Base-by-base conservation (phyloP, 2,113 vertebrate genomes). In the Taurulus bubalis region DNA sequence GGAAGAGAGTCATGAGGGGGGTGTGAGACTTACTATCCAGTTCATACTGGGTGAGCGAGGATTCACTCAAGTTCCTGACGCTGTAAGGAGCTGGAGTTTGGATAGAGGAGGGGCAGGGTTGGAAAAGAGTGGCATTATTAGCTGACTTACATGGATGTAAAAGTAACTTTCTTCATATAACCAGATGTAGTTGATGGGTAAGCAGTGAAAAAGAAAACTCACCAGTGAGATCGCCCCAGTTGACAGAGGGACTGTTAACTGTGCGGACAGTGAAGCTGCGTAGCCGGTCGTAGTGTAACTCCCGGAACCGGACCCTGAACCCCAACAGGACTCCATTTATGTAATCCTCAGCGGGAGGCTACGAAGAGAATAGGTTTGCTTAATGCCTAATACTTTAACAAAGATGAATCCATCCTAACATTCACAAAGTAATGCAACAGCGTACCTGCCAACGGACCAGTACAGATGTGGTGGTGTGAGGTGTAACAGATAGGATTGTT, bases 371-470 rank as follows among this genome's bases (percentile, higher is more conserved):
- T 8, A 69, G 26, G 8, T 55, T 32, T 32, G 15, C 16, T 83
- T 64, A 79, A 64, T 47, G 9, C 4, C 4, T 10, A 34, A 18
- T 12, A 59, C 66, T 49, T 3, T 53, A 34, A 38, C 30, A 47
- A 34, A 64, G 16, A n/a, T 9, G 34, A 22, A 20, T 65, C 65
- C n/a, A 63, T 36, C 62, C 22, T 5, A 45, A 12, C 70, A 38
- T 63, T 55, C n/a, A 34, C n/a, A 62, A 67, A 86, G 32, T 9
- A n/a, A 59, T 51, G 8, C 1, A 76, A 65, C 59, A 42, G 36
- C 2, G 0, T 96, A 99, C 98, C 98, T 99, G 97, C 98, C 98
- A 99, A 32, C 96, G 96, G 86, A 99, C 96, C 65, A 99, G 95
- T 75, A 99, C 98, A 0, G 98, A 99, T 0, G 98, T 99, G 85